Percentiles rank a stretch among this genome's conserved stretches.
Conservation (phyloP, 2,113 vertebrate genomes). For the Donacobius atricapilla region DNA sequence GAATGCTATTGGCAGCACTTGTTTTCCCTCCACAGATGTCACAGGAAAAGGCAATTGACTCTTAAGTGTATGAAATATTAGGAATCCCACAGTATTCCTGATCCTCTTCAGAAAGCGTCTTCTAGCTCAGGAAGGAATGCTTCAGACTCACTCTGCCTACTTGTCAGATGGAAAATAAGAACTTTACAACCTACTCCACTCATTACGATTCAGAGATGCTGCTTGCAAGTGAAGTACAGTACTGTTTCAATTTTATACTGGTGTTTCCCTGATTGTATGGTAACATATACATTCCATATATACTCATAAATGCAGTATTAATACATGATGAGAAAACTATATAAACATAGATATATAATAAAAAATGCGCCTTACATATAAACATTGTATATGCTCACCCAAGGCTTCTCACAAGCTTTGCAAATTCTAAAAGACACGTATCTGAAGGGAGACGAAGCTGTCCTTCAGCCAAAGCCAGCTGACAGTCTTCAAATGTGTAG, state of each 20-base stretch:
- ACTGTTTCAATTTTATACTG: not conserved
- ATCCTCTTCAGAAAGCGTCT: not conserved
- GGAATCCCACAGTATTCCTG: not conserved
- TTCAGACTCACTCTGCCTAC: not conserved
- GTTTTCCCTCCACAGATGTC: not conserved
- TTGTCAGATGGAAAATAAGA: not conserved
- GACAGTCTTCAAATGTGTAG: slow-evolving; percentile 97
- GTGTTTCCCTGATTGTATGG: not conserved
- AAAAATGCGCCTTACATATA: not conserved
- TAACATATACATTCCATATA: not conserved
- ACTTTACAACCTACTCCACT: not conserved
- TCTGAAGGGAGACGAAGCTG: slow-evolving; percentile 90
- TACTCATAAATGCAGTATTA: not conserved
- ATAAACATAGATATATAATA: not conserved
- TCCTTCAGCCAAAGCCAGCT: slow-evolving; percentile 92
- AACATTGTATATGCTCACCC: slow-evolving; percentile 78
- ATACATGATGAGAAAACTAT: not conserved
- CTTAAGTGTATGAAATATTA: not conserved
- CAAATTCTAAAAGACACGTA: slow-evolving; percentile 92
- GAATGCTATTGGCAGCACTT: not conserved
- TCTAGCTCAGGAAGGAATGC: not conserved
- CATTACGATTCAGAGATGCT: not conserved
- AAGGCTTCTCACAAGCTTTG: slow-evolving; percentile 89
- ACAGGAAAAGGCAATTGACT: not conserved
- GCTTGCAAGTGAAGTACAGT: not conserved